phyloP scores from a whole-genome alignment of 2,888 invertebrate species.

The Drosophila kuntzei region DNA sequence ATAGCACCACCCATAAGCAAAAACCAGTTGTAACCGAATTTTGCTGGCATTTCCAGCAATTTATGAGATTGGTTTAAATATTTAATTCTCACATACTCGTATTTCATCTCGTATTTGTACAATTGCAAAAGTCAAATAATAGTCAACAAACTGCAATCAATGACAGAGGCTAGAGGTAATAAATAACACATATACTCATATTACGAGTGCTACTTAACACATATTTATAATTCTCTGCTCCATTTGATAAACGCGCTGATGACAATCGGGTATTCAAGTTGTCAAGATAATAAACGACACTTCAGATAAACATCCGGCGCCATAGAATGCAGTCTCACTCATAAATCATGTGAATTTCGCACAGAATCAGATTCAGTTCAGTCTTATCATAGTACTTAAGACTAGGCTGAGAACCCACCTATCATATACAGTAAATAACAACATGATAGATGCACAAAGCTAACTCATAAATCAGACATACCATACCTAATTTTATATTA shows the following conservation, averaged over 20 bases:
- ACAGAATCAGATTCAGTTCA: constrained; percentile 36
- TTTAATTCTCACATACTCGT: constrained; percentile 26
- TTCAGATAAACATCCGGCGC: constrained; percentile 58
- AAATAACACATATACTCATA: constrained; percentile 37
- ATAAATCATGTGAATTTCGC: constrained; percentile 56
- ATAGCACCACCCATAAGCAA: background rate
- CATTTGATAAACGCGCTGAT: constrained; percentile 49
- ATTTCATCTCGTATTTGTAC: constrained; percentile 36
- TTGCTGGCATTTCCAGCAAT: constrained; percentile 19
- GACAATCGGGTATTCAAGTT: constrained; percentile 55
- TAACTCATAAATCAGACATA: constrained; percentile 2
- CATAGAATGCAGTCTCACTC: constrained; percentile 55
- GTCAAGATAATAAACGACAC: constrained; percentile 61
- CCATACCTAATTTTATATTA: background rate
- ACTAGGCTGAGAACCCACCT: constrained; percentile 19
- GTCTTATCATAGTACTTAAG: constrained; percentile 39
- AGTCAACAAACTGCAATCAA: constrained; percentile 56
- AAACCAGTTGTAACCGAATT: constrained; percentile 33
- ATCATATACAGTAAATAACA: constrained; percentile 13
- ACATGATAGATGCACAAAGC: background rate
- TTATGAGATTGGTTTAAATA: constrained; percentile 27
- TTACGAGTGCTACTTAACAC: constrained; percentile 50
- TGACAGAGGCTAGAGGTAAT: constrained; percentile 41
- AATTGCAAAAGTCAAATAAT: constrained; percentile 46
- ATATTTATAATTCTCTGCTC: constrained; percentile 47